These are phyloP conservation scores for Myathropa florea DNA, from an alignment of 2,888 invertebrate species.

Conservation along the genomic window DNA sequence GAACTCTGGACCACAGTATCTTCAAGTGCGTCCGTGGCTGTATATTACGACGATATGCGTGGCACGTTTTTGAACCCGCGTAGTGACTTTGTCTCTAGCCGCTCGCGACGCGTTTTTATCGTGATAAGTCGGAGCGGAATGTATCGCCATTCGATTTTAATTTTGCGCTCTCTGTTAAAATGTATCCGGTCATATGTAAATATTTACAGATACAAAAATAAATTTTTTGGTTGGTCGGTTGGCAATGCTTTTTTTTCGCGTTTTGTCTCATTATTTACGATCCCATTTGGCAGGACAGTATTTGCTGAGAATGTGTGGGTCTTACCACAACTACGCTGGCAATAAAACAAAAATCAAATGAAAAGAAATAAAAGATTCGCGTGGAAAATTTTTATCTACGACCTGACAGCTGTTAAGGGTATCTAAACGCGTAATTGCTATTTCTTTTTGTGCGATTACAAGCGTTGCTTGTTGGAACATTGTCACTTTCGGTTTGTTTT, in stretches of 20 bases:
- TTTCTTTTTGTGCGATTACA: neutral
- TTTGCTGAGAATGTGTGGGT: neutral
- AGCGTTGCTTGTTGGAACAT: neutral
- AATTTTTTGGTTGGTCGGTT: neutral
- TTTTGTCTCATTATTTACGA: neutral
- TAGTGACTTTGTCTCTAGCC: constrained; percentile 30
- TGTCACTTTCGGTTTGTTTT: neutral
- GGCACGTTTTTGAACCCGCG: constrained; percentile 26
- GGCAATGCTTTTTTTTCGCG: neutral
- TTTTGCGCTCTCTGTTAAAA: constrained; percentile 1
- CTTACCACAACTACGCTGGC: neutral
- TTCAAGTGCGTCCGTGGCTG: neutral
- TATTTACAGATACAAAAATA: constrained; percentile 54
- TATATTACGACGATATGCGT: neutral
- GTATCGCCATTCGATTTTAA: neutral
- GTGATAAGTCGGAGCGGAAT: neutral
- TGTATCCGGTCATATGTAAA: constrained; percentile 37
- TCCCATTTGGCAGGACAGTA: neutral
- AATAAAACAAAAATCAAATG: neutral
- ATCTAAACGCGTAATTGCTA: constrained; percentile 9
- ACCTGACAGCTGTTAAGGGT: constrained; percentile 24
- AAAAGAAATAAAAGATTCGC: neutral
- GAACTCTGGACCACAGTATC: constrained; percentile 12
- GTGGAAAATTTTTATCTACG: constrained; percentile 13
- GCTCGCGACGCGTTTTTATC: constrained; percentile 6